These are phyloP conservation scores for Arge pagana DNA, from an alignment of 2,888 invertebrate genomes.

Conservation along the genomic window DNA sequence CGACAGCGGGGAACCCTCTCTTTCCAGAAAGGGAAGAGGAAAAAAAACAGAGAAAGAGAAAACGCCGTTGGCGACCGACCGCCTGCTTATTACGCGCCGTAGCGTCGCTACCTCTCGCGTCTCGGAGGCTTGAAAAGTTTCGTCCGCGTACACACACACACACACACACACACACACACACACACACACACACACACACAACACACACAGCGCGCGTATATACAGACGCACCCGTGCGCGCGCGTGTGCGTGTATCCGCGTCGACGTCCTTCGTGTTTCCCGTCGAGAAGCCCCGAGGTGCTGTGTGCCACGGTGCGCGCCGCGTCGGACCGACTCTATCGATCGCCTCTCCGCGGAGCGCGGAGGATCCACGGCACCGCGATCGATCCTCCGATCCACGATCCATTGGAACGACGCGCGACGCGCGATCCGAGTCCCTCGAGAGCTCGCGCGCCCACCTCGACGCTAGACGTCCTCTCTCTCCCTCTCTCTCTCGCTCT, in stretches of 20 bases:
- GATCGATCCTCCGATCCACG: slow-evolving; percentile 12
- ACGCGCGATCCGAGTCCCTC: background rate
- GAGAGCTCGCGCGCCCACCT: slow-evolving; percentile 1
- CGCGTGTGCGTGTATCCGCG: background rate
- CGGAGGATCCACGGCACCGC: background rate
- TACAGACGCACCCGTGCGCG: too few relatives aligned
- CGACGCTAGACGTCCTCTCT: slow-evolving; percentile 5
- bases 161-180: too few relatives aligned
- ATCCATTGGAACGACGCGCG: slow-evolving; percentile 7
- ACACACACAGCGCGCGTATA: too few relatives aligned
- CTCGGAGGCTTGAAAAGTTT: slow-evolving; percentile 14
- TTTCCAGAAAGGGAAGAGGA: too few relatives aligned
- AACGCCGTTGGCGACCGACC: background rate
- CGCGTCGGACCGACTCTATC: background rate
- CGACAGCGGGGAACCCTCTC: too few relatives aligned
- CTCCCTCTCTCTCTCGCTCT: slow-evolving; percentile 12
- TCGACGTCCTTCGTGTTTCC: background rate
- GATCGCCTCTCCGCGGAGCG: background rate
- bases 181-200: too few relatives aligned
- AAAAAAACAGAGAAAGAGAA: background rate
- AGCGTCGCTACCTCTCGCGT: slow-evolving; percentile 20
- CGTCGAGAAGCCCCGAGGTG: background rate
- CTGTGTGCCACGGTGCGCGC: background rate
- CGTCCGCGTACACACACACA: too few relatives aligned
- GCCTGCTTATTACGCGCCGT: background rate